Evolutionary conservation across 2,888 invertebrate species (phyloP).

Genomic region (Stegophylla sp.): DNA sequence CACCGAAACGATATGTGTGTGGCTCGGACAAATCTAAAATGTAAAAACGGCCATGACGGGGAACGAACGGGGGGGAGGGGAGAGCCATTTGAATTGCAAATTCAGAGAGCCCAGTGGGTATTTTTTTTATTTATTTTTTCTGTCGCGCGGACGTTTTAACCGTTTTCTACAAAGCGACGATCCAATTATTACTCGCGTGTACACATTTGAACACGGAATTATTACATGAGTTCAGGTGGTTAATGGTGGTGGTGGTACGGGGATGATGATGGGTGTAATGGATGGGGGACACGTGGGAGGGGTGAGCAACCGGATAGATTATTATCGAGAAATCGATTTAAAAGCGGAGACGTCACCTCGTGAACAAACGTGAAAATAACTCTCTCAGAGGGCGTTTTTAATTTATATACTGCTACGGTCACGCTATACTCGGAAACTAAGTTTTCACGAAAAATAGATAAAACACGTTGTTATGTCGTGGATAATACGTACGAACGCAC

Average conservation of each 20-base stretch:
- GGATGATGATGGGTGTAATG: too few species aligned
- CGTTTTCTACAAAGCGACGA: neutral
- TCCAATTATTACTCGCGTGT: constrained; percentile 6
- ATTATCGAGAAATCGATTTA: constrained; percentile 34
- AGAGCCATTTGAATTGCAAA: constrained; percentile 41
- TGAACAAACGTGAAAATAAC: constrained; percentile 22
- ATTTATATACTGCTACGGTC: constrained; percentile 36
- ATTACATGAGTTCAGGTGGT: too few species aligned
- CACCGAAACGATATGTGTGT: neutral
- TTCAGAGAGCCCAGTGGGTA: constrained; percentile 9
- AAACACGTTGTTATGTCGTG: neutral
- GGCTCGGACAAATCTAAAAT: constrained; percentile 3
- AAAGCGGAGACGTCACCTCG: constrained; percentile 44
- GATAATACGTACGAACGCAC: neutral
- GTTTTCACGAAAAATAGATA: constrained; percentile 12
- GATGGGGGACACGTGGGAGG: neutral
- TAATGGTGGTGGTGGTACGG: too few species aligned
- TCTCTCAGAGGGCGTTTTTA: constrained; percentile 21
- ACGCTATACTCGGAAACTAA: constrained; percentile 24
- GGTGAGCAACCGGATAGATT: neutral
- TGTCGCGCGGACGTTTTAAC: neutral
- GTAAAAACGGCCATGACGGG: neutral
- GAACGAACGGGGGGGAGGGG: neutral
- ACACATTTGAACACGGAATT: neutral
- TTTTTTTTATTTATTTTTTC: neutral